Conservation (phyloP, 2,113 vertebrate species). For the Leucopsar rothschildi region DNA sequence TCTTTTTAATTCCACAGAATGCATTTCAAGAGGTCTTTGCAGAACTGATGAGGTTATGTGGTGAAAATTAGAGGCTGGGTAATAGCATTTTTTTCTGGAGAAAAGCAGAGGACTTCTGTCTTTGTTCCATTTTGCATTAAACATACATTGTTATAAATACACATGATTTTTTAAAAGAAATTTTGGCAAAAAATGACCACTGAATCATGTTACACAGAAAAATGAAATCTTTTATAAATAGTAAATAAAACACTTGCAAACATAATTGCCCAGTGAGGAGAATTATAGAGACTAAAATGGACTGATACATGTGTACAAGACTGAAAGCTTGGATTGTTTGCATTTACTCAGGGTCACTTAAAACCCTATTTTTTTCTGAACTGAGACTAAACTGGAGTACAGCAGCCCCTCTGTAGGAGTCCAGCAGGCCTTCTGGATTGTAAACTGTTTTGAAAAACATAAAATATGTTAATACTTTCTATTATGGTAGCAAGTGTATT, state of each 20-base stretch:
- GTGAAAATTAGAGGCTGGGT: neutral
- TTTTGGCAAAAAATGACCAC: neutral
- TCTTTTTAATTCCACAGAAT: conserved; percentile 27
- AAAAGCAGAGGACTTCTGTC: neutral
- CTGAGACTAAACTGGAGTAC: neutral
- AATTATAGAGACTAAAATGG: neutral
- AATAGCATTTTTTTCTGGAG: neutral
- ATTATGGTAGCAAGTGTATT: neutral
- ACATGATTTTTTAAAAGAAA: neutral
- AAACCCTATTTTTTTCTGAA: neutral
- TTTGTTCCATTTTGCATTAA: neutral
- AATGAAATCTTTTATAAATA: neutral
- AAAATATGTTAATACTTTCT: neutral
- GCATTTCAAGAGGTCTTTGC: neutral
- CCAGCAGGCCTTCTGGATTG: neutral
- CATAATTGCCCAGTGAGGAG: neutral
- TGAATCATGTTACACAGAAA: neutral
- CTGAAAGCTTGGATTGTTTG: neutral
- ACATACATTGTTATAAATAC: neutral
- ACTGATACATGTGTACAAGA: neutral
- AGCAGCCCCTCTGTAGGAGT: neutral
- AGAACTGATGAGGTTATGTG: neutral
- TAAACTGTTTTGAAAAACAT: neutral
- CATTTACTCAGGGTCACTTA: neutral
- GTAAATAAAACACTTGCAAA: neutral